These are phyloP conservation scores for Catajapyx aquilonaris DNA, from an alignment of 1,140 invertebrate genomes.

Conservation along the genomic window DNA sequence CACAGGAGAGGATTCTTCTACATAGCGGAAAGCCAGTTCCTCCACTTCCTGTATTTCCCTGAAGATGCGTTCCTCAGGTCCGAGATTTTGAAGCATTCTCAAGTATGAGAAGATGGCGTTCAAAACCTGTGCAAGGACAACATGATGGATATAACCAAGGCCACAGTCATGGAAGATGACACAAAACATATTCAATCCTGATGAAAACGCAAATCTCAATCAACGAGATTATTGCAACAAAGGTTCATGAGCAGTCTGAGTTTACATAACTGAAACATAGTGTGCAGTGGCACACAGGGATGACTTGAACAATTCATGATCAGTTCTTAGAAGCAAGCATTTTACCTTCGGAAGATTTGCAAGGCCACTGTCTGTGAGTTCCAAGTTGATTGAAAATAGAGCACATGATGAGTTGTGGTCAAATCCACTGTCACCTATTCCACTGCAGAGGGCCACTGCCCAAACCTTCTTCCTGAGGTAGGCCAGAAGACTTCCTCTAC, in stretches of 20 bases:
- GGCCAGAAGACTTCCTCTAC: slow-evolving; percentile 61
- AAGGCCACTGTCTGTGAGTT: slow-evolving; percentile 58
- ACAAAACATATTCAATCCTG: too few relatives aligned
- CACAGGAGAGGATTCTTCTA: slow-evolving; percentile 38
- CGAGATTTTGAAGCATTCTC: slow-evolving; percentile 35
- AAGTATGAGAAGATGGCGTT: slow-evolving; percentile 48
- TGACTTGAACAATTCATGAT: too few relatives aligned
- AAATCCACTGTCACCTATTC: slow-evolving; percentile 49
- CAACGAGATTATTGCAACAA: too few relatives aligned
- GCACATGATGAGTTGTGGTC: slow-evolving; percentile 48
- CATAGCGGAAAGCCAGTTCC: slow-evolving; percentile 40
- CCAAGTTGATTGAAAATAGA: slow-evolving; percentile 49
- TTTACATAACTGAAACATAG: too few relatives aligned
- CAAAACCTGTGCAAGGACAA: slow-evolving; percentile 29
- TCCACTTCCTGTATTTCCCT: slow-evolving; percentile 52
- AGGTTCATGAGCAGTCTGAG: too few relatives aligned
- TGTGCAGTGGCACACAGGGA: too few relatives aligned
- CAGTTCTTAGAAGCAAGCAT: slow-evolving; percentile 2
- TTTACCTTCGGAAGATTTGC: slow-evolving; percentile 38
- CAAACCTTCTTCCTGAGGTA: slow-evolving; percentile 65
- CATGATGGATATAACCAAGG: too few relatives aligned
- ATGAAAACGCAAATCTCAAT: too few relatives aligned
- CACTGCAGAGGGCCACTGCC: slow-evolving; percentile 56
- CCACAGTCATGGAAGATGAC: too few relatives aligned
- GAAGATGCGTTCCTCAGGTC: slow-evolving; percentile 43